Conservation (phyloP, 2,797 vertebrate species). For the Anabacerthia variegaticeps region DNA sequence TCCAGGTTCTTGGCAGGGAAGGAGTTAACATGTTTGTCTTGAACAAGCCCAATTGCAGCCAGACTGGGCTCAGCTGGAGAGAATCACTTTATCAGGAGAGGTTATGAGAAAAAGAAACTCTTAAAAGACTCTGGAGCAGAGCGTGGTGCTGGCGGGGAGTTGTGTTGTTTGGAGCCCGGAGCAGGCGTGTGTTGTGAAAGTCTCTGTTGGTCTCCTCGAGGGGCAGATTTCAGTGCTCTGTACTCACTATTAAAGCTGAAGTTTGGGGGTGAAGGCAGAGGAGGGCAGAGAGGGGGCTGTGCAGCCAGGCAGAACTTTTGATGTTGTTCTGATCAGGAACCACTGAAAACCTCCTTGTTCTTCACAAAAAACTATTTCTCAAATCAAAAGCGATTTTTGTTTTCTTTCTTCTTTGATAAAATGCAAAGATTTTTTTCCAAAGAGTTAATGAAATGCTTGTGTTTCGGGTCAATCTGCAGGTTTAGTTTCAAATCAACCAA, state of each 20-base stretch:
- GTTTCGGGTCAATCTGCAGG: background rate
- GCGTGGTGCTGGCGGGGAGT: background rate
- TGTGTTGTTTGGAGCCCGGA: background rate
- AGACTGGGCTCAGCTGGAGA: constrained; percentile 50
- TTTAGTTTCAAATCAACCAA: background rate
- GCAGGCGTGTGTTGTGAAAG: background rate
- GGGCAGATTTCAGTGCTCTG: background rate
- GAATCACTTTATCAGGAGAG: constrained; percentile 16
- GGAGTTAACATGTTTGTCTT: constrained; percentile 1
- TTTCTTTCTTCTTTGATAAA: background rate
- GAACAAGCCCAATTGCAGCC: background rate
- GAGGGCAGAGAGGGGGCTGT: background rate
- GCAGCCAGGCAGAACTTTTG: background rate
- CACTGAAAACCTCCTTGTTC: background rate
- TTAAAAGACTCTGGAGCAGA: constrained; percentile 13
- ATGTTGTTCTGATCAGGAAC: background rate
- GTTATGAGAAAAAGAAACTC: constrained; percentile 36
- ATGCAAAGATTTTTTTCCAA: background rate
- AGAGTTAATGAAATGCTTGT: background rate
- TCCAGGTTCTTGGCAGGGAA: background rate
- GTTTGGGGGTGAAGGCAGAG: background rate
- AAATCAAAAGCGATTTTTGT: background rate
- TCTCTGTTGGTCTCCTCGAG: background rate
- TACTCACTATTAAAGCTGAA: background rate
- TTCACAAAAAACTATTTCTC: background rate